phyloP scores from a whole-genome alignment of 2,888 invertebrate genomes.

The Slavum lentiscoides region DNA sequence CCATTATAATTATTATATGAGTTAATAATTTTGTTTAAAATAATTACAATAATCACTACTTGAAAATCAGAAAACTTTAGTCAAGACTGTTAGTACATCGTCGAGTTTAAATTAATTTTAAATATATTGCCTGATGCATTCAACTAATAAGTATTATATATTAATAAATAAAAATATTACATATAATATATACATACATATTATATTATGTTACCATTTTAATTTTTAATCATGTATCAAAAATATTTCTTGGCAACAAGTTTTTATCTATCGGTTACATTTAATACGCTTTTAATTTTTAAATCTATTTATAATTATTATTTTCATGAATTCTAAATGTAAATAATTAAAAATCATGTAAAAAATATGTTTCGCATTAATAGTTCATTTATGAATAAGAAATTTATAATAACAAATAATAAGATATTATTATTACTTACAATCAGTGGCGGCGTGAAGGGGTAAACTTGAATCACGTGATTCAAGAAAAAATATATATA shows the following conservation, averaged over 20 bases:
- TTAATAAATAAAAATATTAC: slow-evolving; percentile 2
- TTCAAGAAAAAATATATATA: no score
- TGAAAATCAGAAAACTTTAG: slow-evolving; percentile 20
- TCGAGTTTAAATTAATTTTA: slow-evolving; percentile 16
- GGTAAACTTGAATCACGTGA: no score
- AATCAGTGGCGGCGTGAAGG: no score
- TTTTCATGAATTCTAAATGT: background rate
- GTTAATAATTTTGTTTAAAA: slow-evolving; percentile 3
- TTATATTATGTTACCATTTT: background rate
- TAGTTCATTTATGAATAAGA: background rate
- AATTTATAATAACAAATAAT: background rate
- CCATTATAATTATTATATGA: background rate
- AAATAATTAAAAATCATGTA: no score
- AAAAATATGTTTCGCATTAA: no score
- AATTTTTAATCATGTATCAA: background rate
- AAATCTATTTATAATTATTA: background rate
- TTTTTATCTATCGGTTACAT: background rate
- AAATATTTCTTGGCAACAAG: background rate
- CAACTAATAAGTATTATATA: background rate
- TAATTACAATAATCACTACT: slow-evolving; percentile 4
- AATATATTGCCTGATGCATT: background rate
- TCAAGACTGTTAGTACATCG: slow-evolving; percentile 29
- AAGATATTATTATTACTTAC: background rate
- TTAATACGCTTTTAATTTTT: background rate
- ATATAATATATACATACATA: no score